Evolutionary conservation across 1,140 invertebrate species (phyloP).

Genomic region (Fopius arisanus): DNA sequence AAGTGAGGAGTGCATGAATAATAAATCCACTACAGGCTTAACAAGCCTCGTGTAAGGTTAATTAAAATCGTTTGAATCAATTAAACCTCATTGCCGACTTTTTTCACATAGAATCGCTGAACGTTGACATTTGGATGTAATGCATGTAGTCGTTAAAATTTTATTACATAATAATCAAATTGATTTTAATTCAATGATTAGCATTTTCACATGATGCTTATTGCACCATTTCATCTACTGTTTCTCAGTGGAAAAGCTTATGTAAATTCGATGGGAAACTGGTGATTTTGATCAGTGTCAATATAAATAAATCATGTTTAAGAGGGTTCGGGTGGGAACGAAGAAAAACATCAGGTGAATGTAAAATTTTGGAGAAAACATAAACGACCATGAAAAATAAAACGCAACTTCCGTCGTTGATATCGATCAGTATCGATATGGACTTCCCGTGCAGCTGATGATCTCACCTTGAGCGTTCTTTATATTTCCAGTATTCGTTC

Average conservation of each 20-base stretch:
- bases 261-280: not conserved
- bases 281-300: not conserved
- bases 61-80: not conserved
- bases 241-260: not conserved
- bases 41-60: not conserved
- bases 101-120: not conserved
- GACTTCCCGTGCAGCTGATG: constrained; percentile 3
- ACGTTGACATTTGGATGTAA: not conserved
- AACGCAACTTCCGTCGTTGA: not conserved
- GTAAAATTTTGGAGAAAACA: not conserved
- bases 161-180: not conserved
- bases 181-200: not conserved
- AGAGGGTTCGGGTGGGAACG: not conserved
- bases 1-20: not conserved
- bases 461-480: not conserved
- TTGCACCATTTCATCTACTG: not conserved
- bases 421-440: constrained; percentile 16
- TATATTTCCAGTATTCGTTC: constrained; percentile 5
- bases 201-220: not conserved
- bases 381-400: not conserved
- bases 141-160: not conserved
- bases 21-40: not conserved
- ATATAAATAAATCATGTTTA: not conserved
- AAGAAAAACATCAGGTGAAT: not conserved
- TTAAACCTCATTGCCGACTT: not conserved